Evolutionary conservation across 2,888 invertebrate genomes (phyloP), one percentile per base, ranked within the genome.

Genomic region (Ectropis crepuscularia): DNA sequence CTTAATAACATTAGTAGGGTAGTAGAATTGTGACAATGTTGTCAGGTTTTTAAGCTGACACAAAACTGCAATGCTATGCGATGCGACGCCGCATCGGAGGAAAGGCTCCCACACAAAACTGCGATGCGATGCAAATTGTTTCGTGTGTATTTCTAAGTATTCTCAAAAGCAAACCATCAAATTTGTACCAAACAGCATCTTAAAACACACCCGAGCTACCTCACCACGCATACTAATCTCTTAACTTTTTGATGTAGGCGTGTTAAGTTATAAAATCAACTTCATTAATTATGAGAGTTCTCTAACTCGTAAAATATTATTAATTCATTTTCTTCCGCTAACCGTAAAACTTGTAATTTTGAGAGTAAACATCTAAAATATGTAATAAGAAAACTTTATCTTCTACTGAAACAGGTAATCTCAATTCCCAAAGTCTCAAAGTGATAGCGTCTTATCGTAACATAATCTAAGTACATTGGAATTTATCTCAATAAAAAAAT

Each of bases 221-320:
- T 16, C 16, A 47, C 9, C 36, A 28, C 16, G 28, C n/a, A 37
- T 37, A 6, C 12, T 12, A 38, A 50, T 6, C 10, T 12, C 10
- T 9, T 10, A 46, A 55, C 50, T 61, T 57, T 54, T 51, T 38
- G 54, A 61, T 12, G 49, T 38, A 46, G 38, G 54, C 54, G 43
- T 43, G 54, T 61, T 50, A 36, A 8, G 36, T 50, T 39, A 55
- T 38, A n/a, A 50, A 61, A 55, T 61, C 55, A 55, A 45, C 50
- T 46, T 45, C 11, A 55, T 61, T 61, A 50, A 61, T 61, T 55
- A 61, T 39, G 41, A 61, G 39, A 55, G 61, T 61, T 55, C 39
- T 61, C 55, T 50, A 61, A 55, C 49, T 39, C 45, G 49, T 41
- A 16, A 54, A 61, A 50, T 55, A 10, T 50, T 41, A 55, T 37